Evolutionary conservation across 2,888 invertebrate species (phyloP), one percentile per base, ranked within the genome.

Genomic region (Sphaerophoria rueppellii): DNA sequence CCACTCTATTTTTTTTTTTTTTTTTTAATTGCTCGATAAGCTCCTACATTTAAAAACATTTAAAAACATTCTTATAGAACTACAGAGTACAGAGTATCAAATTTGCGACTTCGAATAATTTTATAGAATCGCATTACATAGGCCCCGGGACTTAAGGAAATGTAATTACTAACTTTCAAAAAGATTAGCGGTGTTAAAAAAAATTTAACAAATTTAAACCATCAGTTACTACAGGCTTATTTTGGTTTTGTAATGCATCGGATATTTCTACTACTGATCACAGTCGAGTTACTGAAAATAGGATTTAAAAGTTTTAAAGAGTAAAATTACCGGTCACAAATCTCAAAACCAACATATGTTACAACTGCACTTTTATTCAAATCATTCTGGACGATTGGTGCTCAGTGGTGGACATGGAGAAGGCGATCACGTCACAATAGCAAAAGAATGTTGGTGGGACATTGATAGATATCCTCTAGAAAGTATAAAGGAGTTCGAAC

Each of bases 401-500:
- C 91, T 93, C 91, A 93, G 94, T 92, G 92, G 92, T 92, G 92
- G 93, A 88, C 89, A 89, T 73, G 87, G 87, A 88, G 89, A 89
- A 73, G 87, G 87, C 63, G 89, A 90, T 60, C 65, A 12, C 11
- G 50, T 79, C 55, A 50, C 80, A 32, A 61, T 83, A 9, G 88
- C 88, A 74, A 86, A 88, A 71, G 91, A 91, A 67, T 87, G 88
- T 43, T 89, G 88, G 87, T 88, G 88, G 89, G 87, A 87, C 61
- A 88, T 87, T 9, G 93, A 93, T 82, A 95, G 96, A 89, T 96
- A 96, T 93, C 95, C 96, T 88, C 93, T 95, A 91, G 96, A 96
- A 91, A 95, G 96, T 91, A 97, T 96, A 93, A 96, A 96, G 93
- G 97, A 97, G 93, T 97, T 97, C 92, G 96, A 96, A 90, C 94